Percentiles rank a stretch among this genome's conserved stretches.
Conservation (phyloP, 2,888 invertebrate genomes). For the Xestia c-nigrum region DNA sequence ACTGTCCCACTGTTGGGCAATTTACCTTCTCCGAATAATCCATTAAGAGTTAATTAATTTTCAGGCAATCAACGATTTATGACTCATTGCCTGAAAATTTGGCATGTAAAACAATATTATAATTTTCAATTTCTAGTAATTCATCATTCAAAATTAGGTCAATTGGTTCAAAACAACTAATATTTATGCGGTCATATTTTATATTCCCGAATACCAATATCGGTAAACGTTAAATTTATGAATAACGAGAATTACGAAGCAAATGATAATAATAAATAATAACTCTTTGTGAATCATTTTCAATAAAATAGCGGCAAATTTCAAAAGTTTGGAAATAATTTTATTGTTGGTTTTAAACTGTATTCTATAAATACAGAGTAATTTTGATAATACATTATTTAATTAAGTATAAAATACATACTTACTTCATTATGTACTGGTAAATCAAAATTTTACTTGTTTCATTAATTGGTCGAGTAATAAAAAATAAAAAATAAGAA, state of each 20-base stretch:
- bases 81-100: background rate
- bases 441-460: conserved; percentile 7
- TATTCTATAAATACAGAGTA: background rate
- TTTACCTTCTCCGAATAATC: too few relatives aligned
- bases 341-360: conserved; percentile 1
- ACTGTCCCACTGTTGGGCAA: too few relatives aligned
- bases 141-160: conserved; percentile 9
- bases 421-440: background rate
- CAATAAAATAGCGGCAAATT: conserved; percentile 25
- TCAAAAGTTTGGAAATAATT: conserved; percentile 22
- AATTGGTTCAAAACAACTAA: conserved; percentile 13
- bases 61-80: too few relatives aligned
- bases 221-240: conserved; percentile 27
- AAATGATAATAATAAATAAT: conserved; percentile 33
- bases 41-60: too few relatives aligned
- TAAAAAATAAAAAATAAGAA: too few relatives aligned
- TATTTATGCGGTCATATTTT: conserved; percentile 34
- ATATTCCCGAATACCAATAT: conserved; percentile 19
- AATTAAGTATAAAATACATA: background rate
- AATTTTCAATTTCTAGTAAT: conserved; percentile 6
- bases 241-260: conserved; percentile 8
- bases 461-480: background rate
- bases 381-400: background rate
- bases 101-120: background rate
- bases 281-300: conserved; percentile 16